Evolutionary conservation across 2,797 vertebrate genomes (phyloP).

Genomic region (Rhincodon typus): DNA sequence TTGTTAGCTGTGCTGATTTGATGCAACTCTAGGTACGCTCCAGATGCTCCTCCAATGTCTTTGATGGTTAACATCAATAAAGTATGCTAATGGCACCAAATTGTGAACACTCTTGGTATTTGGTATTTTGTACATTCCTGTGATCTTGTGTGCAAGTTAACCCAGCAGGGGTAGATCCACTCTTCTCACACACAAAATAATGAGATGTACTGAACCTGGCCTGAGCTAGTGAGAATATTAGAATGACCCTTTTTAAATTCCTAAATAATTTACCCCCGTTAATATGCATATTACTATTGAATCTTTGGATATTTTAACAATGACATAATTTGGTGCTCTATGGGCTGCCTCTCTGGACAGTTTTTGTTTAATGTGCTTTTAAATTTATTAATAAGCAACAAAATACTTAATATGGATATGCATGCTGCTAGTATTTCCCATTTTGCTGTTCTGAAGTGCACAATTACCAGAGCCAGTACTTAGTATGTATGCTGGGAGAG

Average conservation of each 20-base stretch:
- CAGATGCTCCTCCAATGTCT: neutral
- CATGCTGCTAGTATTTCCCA: neutral
- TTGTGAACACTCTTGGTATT: neutral
- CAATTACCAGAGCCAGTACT: neutral
- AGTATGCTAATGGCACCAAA: neutral
- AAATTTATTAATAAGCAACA: neutral
- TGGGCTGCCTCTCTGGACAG: neutral
- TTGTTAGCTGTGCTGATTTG: neutral
- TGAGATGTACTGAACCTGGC: neutral
- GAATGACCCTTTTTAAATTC: neutral
- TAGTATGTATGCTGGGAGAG: neutral
- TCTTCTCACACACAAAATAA: neutral
- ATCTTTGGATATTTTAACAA: no score
- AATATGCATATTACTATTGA: neutral
- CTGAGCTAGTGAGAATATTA: neutral
- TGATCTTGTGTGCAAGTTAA: neutral
- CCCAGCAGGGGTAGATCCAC: neutral
- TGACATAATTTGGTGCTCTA: neutral
- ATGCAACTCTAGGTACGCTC: neutral
- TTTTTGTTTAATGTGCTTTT: neutral
- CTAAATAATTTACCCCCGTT: neutral
- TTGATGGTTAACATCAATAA: neutral
- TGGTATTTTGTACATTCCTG: neutral
- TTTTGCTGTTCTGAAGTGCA: slow-evolving; percentile 22
- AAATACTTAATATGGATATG: neutral